Percentiles rank a stretch among this genome's conserved stretches.
Conservation (phyloP, 1,140 invertebrate genomes). For the Achroia grisella region DNA sequence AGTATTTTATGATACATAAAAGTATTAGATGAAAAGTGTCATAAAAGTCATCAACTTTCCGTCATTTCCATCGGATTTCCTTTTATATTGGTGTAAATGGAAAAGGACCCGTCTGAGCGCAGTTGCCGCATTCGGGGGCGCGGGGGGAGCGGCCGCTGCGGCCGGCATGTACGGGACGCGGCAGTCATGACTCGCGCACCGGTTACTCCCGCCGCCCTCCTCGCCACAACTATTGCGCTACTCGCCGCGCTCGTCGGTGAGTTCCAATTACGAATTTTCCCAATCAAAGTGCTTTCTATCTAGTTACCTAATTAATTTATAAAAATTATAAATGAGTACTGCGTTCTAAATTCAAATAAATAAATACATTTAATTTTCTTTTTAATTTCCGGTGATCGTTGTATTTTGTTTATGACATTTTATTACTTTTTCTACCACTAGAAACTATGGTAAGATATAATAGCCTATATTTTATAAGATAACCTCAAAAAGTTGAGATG, state of each 20-base stretch:
- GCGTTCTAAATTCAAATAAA: no score
- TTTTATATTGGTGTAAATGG: background rate
- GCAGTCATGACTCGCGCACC: slow-evolving; percentile 40
- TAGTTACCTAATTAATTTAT: background rate
- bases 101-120: slow-evolving; percentile 25
- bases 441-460: no score
- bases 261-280: slow-evolving; percentile 20
- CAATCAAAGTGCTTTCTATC: background rate
- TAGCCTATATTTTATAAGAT: no score
- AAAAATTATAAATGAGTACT: no score
- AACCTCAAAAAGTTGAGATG: no score
- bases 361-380: no score
- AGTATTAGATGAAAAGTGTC: no score
- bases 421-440: no score
- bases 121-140: slow-evolving; percentile 63
- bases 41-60: no score
- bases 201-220: slow-evolving; percentile 9
- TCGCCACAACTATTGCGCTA: slow-evolving; percentile 24
- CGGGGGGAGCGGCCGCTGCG: slow-evolving; percentile 34
- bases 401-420: no score
- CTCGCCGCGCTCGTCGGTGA: slow-evolving; percentile 52
- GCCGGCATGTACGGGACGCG: slow-evolving; percentile 20
- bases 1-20: no score
- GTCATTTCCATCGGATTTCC: background rate
- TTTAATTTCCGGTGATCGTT: no score